Conservation (phyloP, 2,888 invertebrate genomes). For the Lymantria dispar region DNA sequence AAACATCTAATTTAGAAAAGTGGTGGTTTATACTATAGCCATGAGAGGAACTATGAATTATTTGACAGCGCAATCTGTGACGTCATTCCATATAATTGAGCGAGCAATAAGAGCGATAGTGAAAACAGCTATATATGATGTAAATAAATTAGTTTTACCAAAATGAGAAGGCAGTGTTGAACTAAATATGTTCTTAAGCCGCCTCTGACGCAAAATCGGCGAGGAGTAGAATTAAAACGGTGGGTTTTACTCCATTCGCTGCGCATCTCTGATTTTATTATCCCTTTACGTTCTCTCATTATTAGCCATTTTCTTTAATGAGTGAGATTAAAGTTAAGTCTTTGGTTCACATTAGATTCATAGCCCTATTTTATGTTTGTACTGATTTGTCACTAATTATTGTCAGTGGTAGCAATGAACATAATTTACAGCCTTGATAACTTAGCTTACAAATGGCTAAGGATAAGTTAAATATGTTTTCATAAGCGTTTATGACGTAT, state of each 20-base stretch:
- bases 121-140: too few species aligned
- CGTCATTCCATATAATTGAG: conserved; percentile 1
- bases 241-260: conserved; percentile 15
- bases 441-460: too few species aligned
- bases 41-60: conserved; percentile 2
- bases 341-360: not conserved
- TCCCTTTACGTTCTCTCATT: conserved; percentile 22
- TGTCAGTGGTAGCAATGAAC: not conserved
- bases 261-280: conserved; percentile 32
- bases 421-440: too few species aligned
- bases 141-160: conserved; percentile 26
- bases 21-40: not conserved
- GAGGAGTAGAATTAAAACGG: conserved; percentile 21
- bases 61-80: conserved; percentile 3
- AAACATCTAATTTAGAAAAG: conserved; percentile 2
- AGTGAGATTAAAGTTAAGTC: conserved; percentile 10
- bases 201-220: conserved; percentile 12
- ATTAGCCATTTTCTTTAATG: conserved; percentile 26
- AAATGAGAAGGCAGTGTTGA: conserved; percentile 20
- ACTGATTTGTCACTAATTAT: not conserved
- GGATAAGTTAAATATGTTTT: too few species aligned
- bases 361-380: conserved; percentile 1
- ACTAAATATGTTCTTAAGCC: conserved; percentile 25
- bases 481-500: too few species aligned
- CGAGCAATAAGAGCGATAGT: not conserved